Conservation (phyloP, 2,888 invertebrate species). For the Miltochrista miniata region DNA sequence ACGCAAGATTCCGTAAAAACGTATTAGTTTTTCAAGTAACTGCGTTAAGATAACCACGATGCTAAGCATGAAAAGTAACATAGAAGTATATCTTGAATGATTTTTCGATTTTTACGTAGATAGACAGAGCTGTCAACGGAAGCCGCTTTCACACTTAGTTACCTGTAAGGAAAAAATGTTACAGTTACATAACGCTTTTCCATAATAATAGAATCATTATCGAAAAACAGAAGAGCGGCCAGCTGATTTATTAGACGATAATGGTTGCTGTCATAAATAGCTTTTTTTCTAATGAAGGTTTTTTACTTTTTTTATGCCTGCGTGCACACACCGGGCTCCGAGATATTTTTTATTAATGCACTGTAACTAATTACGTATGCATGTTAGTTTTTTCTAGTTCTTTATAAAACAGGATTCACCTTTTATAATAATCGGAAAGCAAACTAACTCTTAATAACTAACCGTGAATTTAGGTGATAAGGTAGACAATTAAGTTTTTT, state of each 20-base stretch:
- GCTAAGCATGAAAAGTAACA: too few relatives aligned
- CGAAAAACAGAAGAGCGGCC: constrained; percentile 83
- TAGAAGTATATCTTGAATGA: too few relatives aligned
- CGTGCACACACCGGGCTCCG: constrained; percentile 64
- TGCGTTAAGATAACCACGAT: too few relatives aligned
- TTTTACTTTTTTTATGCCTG: constrained; percentile 69
- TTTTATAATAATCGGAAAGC: constrained; percentile 54
- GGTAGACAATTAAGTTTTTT: constrained; percentile 7
- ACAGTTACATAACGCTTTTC: constrained; percentile 84
- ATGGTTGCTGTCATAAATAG: constrained; percentile 83
- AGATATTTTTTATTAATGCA: constrained; percentile 64
- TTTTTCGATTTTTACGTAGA: too few relatives aligned
- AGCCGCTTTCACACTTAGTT: constrained; percentile 48
- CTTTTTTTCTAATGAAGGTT: constrained; percentile 77
- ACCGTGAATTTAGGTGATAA: constrained; percentile 22
- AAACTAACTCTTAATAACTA: constrained; percentile 29
- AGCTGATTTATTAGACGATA: constrained; percentile 84
- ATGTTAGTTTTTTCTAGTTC: constrained; percentile 47
- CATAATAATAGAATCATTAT: constrained; percentile 84
- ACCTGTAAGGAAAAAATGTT: constrained; percentile 68
- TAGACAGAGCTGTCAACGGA: too few relatives aligned
- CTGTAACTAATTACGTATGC: constrained; percentile 67
- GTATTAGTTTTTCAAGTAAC: too few relatives aligned
- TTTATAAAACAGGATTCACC: constrained; percentile 50
- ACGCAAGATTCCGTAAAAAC: too few relatives aligned